phyloP scores from a whole-genome alignment of 2,888 invertebrate species.

The Harmothoe impar region DNA sequence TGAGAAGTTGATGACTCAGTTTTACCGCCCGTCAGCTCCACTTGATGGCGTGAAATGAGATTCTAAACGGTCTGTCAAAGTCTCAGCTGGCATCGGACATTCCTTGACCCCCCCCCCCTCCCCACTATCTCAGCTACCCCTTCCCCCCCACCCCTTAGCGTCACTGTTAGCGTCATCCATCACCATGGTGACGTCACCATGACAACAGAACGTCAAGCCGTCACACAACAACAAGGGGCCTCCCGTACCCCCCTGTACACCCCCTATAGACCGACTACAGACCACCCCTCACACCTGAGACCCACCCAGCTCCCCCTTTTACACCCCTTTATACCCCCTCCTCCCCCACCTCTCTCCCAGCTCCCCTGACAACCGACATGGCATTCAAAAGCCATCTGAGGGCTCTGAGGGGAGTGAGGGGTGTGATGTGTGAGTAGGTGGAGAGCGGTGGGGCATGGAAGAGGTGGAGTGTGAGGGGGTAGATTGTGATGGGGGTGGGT shows the following conservation, averaged over 20 bases:
- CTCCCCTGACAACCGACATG: neutral
- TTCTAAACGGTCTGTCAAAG: conserved; percentile 16
- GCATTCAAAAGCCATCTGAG: conserved; percentile 1
- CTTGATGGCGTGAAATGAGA: conserved; percentile 37
- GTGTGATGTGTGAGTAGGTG: too few species aligned
- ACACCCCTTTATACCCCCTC: neutral
- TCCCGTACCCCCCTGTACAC: neutral
- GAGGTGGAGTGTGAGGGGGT: too few species aligned
- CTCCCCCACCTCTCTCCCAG: neutral
- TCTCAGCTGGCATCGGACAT: conserved; percentile 19
- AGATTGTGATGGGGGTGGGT: neutral
- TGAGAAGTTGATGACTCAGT: conserved; percentile 27
- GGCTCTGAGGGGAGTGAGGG: too few species aligned
- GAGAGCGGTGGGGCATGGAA: too few species aligned
- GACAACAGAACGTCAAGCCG: neutral
- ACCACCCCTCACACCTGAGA: too few species aligned
- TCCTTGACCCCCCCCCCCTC: conserved; percentile 3
- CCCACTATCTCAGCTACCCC: neutral
- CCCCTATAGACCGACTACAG: too few species aligned
- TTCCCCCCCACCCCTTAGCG: neutral
- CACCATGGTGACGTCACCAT: conserved; percentile 27
- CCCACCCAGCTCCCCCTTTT: neutral
- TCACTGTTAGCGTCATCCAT: neutral
- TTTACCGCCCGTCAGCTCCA: neutral
- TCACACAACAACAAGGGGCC: neutral